These are phyloP conservation scores for Oryzias celebensis DNA, from an alignment of 2,113 vertebrate species.

Conservation along the genomic window DNA sequence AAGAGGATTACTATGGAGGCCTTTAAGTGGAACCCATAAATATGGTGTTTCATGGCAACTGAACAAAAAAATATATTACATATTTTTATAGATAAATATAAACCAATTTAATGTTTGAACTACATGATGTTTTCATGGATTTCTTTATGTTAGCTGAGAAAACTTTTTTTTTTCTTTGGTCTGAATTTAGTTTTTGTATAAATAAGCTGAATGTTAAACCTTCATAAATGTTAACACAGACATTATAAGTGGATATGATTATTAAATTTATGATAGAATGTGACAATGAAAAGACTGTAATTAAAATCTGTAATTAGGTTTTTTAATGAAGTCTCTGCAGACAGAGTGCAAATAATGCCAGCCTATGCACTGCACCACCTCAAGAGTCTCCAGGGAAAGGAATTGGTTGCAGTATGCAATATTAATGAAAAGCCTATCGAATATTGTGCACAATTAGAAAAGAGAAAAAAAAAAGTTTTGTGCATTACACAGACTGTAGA, in stretches of 20 bases:
- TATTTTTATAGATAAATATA: no score
- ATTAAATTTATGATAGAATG: slow-evolving; percentile 66
- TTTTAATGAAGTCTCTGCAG: slow-evolving; percentile 70
- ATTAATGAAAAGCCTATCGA: slow-evolving; percentile 66
- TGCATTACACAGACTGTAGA: no score
- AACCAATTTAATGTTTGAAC: no score
- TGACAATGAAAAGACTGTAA: slow-evolving; percentile 68
- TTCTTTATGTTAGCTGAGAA: neutral
- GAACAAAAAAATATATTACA: no score
- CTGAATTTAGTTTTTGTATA: neutral
- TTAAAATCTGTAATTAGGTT: slow-evolving; percentile 77
- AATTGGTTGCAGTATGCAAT: slow-evolving; percentile 58
- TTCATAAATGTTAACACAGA: slow-evolving; percentile 15
- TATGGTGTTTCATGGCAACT: no score
- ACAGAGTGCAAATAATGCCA: slow-evolving; percentile 73
- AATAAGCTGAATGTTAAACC: slow-evolving; percentile 7
- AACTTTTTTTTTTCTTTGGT: neutral
- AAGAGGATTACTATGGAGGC: no score
- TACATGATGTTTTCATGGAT: neutral
- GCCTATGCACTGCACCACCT: slow-evolving; percentile 53
- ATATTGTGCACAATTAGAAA: slow-evolving; percentile 14
- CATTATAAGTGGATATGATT: slow-evolving; percentile 49
- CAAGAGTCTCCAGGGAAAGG: slow-evolving; percentile 55
- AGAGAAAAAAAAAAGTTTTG: neutral
- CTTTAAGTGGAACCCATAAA: no score